Evolutionary conservation across 1,140 invertebrate genomes (phyloP).

Genomic region (Camponotus floridanus): DNA sequence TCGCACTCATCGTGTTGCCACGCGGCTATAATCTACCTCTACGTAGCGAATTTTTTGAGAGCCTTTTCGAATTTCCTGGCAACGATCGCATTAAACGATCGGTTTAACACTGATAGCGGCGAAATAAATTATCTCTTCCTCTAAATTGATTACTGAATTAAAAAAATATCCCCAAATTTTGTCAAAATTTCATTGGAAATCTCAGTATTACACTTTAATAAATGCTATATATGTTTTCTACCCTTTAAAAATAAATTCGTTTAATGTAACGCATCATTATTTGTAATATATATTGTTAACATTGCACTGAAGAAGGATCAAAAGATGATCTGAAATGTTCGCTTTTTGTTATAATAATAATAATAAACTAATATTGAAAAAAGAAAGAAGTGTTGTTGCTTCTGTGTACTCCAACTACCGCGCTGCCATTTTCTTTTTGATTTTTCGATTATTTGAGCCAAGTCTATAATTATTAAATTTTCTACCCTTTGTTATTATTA

Average conservation of each 20-base stretch:
- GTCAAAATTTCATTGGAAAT: not conserved
- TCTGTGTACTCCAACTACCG: too few relatives aligned
- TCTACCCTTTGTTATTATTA: not conserved
- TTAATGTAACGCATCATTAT: too few relatives aligned
- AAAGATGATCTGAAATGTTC: too few relatives aligned
- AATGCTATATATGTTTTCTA: not conserved
- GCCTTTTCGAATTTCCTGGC: slow-evolving; percentile 30
- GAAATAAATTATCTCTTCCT: slow-evolving; percentile 24
- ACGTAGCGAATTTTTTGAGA: not conserved
- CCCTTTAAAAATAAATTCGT: too few relatives aligned
- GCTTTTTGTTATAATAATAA: too few relatives aligned
- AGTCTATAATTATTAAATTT: too few relatives aligned
- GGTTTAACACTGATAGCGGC: slow-evolving; percentile 14
- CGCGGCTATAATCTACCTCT: slow-evolving; percentile 48
- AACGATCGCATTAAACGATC: slow-evolving; percentile 23
- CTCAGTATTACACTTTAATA: not conserved
- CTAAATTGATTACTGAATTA: not conserved
- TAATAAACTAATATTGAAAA: too few relatives aligned
- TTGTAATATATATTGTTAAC: too few relatives aligned
- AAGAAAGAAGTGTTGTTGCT: too few relatives aligned
- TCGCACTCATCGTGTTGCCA: slow-evolving; percentile 54
- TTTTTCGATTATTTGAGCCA: too few relatives aligned
- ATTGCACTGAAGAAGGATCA: too few relatives aligned
- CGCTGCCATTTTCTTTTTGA: too few relatives aligned
- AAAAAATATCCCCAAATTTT: not conserved